Evolutionary conservation across 1,140 invertebrate species (phyloP), one percentile per base, ranked within the genome.

Genomic region (Drosophila sp.): DNA sequence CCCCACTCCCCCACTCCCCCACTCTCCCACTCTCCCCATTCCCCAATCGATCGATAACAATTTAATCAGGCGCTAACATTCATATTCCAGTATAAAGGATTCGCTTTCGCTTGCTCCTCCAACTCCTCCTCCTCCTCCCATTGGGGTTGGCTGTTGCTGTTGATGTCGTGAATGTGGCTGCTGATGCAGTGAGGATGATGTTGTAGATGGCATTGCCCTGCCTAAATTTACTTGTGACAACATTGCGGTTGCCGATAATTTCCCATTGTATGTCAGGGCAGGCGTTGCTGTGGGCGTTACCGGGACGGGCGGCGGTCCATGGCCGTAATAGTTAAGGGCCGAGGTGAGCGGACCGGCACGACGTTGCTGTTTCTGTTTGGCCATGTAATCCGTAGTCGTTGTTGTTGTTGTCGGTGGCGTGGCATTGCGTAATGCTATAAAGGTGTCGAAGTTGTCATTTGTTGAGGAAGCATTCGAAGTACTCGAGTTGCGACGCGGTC

Each of bases 401-500:
- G 17, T 17, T 17, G 17, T 17, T 17, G 17, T 41, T 66, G 77
- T 41, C 38, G 79, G 33, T 54, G 65, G 66, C 23, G 64, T 61
- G 54, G 87, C 71, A 70, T 82, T 82, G 35, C 90, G 90, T 66
- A 89, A 60, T 38, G 80, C 70, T 63, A 91, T 91, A 72, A 91
- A 91, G 61, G 70, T 83, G 70, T 91, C 90, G 62, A 91, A 91
- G 76, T 91, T 91, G 62, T 91, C 90, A 29, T 84, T 83, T 11
- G 83, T 89, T 25, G 90, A 91, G 60, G 87, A 91, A 58, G 90
- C 79, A 38, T 91, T 91, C 54, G 90, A 91, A n/a, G 86, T 77
- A 61, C 80, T 91, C 27, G 90, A 91, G 60, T 81, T 91, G 63
- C 90, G 85, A 50, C 90, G 90, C 58, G 67, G 58, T 8, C 41